phyloP scores from a whole-genome alignment of 1,140 invertebrate species.

The Calephelis nemesis region DNA sequence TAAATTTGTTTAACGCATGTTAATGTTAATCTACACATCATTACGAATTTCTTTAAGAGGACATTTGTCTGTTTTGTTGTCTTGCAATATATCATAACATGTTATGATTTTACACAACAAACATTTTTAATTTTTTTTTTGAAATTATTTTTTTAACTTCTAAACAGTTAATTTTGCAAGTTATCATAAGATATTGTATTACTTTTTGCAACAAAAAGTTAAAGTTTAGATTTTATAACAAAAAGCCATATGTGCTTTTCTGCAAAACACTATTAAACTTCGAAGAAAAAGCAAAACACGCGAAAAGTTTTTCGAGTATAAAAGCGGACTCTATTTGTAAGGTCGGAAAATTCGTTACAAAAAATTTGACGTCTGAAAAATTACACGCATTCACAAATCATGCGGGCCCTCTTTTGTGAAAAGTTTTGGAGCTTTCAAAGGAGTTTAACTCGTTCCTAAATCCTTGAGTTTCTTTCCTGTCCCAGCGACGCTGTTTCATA shows the following conservation, averaged over 20 bases:
- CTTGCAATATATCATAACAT: too few relatives aligned
- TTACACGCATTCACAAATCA: constrained; percentile 79
- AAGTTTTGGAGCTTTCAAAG: constrained; percentile 69
- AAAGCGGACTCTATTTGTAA: constrained; percentile 70
- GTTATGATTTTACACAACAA: too few relatives aligned
- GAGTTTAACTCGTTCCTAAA: constrained; percentile 69
- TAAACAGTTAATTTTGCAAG: too few relatives aligned
- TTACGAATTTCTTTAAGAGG: too few relatives aligned
- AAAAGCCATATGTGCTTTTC: constrained; percentile 27
- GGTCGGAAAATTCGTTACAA: constrained; percentile 69
- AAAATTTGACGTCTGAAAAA: constrained; percentile 79
- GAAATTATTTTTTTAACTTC: too few relatives aligned
- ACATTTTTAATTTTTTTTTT: too few relatives aligned
- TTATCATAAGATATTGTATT: too few relatives aligned
- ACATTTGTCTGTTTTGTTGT: too few relatives aligned
- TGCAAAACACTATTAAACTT: constrained; percentile 64
- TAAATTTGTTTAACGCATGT: too few relatives aligned
- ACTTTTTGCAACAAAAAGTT: not conserved
- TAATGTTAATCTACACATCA: too few relatives aligned
- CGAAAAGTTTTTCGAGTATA: constrained; percentile 67
- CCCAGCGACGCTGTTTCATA: constrained; percentile 11
- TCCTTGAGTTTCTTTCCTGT: constrained; percentile 51
- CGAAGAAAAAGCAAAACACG: constrained; percentile 62
- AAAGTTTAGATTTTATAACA: constrained; percentile 4
- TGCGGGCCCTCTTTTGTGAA: constrained; percentile 71